Evolutionary conservation across 1,140 invertebrate genomes (phyloP).

Genomic region (honey bee (Apis mellifera)): DNA sequence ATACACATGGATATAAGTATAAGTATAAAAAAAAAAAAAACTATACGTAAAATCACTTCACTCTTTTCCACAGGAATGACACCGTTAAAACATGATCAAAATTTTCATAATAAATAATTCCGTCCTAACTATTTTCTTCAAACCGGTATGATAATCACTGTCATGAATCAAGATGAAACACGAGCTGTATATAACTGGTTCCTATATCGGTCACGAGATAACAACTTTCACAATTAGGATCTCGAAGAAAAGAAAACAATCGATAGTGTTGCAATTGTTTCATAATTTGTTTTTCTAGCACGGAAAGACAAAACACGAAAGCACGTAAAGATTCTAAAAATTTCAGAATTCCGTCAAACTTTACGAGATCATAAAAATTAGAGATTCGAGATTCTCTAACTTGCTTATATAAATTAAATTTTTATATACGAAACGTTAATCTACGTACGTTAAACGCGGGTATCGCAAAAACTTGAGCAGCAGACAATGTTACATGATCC

Average conservation of each 20-base stretch:
- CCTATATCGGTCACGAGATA: conserved; percentile 2
- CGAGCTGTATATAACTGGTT: neutral
- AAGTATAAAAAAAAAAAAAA: too few relatives aligned
- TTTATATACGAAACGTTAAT: neutral
- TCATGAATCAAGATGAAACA: conserved; percentile 15
- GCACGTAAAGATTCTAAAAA: neutral
- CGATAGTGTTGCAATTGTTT: neutral
- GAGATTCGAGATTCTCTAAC: neutral
- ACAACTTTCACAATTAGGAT: conserved; percentile 11
- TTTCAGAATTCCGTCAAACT: neutral
- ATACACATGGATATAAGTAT: neutral
- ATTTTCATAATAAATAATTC: conserved; percentile 22
- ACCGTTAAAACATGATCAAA: neutral
- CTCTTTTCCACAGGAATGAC: neutral
- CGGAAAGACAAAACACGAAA: neutral
- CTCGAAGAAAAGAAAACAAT: neutral
- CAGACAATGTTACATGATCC: conserved; percentile 17
- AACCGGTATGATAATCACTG: conserved; percentile 9
- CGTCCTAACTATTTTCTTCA: neutral
- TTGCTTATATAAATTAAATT: neutral
- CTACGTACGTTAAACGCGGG: conserved; percentile 31
- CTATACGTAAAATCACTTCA: neutral
- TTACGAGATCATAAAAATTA: neutral
- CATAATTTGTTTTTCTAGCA: neutral
- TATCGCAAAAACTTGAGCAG: neutral